Conservation (phyloP, 2,113 vertebrate species). For the Saccopteryx bilineata region DNA sequence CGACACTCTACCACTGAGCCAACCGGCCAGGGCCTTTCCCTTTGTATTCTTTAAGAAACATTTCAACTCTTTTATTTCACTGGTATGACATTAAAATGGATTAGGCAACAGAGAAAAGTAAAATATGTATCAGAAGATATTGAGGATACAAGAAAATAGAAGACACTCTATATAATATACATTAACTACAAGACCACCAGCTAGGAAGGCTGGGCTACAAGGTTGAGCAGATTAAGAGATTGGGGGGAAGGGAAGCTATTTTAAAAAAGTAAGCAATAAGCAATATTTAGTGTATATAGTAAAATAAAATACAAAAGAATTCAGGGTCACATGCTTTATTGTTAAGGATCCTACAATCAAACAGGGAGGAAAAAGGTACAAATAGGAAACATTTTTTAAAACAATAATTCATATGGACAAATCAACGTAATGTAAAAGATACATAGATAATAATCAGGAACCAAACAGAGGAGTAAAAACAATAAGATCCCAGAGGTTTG, state of each 20-base stretch:
- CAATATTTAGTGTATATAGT: neutral
- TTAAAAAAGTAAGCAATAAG: neutral
- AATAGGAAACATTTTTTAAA: constrained; percentile 32
- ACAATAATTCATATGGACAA: constrained; percentile 8
- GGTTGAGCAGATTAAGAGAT: neutral
- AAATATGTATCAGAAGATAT: constrained; percentile 10
- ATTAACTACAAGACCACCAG: neutral
- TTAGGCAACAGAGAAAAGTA: neutral
- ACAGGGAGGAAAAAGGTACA: neutral
- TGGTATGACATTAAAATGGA: neutral
- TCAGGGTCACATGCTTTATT: neutral
- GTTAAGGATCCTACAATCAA: neutral
- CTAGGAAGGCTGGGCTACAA: neutral
- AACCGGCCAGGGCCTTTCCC: neutral
- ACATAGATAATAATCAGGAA: neutral
- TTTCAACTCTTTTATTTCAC: constrained; percentile 23
- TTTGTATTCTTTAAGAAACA: neutral
- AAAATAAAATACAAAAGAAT: neutral
- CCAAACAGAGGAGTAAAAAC: constrained; percentile 8
- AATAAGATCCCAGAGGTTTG: neutral
- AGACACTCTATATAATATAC: neutral
- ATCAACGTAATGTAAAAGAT: neutral
- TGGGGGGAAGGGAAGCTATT: neutral
- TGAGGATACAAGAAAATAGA: neutral
- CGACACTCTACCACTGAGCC: no score